A percentile compares a stretch with the other conserved stretches of the same genome.
These are phyloP conservation scores for Andrena bicolor DNA, from an alignment of 2,888 invertebrate species.

Conservation along the genomic window DNA sequence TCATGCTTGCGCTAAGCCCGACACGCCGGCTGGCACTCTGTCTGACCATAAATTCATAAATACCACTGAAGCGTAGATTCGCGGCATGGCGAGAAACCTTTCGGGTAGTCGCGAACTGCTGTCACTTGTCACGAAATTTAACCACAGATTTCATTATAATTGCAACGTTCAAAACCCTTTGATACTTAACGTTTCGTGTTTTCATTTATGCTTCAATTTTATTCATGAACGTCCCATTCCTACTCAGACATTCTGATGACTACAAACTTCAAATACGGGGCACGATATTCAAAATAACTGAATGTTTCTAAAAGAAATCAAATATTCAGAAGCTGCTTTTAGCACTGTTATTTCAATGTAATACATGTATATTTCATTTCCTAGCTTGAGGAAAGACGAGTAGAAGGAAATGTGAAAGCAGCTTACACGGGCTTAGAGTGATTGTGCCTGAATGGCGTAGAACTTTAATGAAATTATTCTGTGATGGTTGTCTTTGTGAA, in stretches of 20 bases:
- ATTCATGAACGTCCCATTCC: neutral
- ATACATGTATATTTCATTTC: no score
- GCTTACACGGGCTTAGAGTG: slow-evolving; percentile 40
- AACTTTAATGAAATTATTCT: neutral
- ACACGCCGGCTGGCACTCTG: neutral
- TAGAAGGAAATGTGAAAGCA: slow-evolving; percentile 35
- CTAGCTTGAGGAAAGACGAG: no score
- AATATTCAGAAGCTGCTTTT: no score
- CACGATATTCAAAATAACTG: no score
- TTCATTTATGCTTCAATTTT: neutral
- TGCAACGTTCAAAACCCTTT: neutral
- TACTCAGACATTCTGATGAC: no score
- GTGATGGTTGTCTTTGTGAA: no score
- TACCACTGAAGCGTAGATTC: slow-evolving; percentile 20
- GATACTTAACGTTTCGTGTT: neutral
- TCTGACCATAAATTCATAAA: slow-evolving; percentile 3
- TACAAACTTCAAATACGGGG: no score
- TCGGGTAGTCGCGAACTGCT: neutral
- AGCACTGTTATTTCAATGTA: no score
- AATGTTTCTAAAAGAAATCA: no score
- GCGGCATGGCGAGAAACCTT: neutral
- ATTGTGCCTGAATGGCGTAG: slow-evolving; percentile 4
- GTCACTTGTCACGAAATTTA: slow-evolving; percentile 11
- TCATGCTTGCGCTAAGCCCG: slow-evolving; percentile 11
- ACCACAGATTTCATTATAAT: neutral